A percentile compares a stretch with the other conserved stretches of the same genome.
Evolutionary conservation across 2,888 invertebrate genomes (phyloP).

Genomic region (Acanthococcus lagerstroemiae): DNA sequence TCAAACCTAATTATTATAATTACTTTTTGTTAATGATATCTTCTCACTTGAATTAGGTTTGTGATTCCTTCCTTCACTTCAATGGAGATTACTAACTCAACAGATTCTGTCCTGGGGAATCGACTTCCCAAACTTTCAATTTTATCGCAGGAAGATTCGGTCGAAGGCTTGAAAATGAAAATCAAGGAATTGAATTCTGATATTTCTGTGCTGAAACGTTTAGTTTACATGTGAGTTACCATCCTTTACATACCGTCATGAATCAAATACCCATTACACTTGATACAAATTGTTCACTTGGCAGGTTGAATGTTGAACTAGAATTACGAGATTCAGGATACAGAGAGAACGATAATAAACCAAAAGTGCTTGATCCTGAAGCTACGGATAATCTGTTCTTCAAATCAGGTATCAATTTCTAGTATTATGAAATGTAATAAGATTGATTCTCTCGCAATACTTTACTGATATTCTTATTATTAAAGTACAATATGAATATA

Average conservation of each 20-base stretch:
- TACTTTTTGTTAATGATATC: no score
- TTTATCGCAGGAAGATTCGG: not conserved
- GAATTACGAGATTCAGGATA: constrained; percentile 7
- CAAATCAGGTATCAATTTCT: not conserved
- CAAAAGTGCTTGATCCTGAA: not conserved
- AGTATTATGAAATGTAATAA: no score
- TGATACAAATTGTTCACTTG: not conserved
- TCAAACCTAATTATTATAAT: no score
- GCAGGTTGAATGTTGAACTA: constrained; percentile 15
- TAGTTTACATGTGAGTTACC: constrained; percentile 16
- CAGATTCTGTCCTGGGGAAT: no score
- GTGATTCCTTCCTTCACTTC: no score
- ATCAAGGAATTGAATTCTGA: constrained; percentile 16
- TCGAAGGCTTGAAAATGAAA: constrained; percentile 1
- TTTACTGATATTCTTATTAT: no score
- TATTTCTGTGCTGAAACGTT: constrained; percentile 11
- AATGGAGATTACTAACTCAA: no score
- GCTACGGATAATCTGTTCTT: not conserved
- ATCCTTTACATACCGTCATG: not conserved
- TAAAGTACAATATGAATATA: not conserved
- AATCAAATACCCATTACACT: not conserved
- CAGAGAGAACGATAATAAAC: not conserved
- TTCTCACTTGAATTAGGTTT: no score
- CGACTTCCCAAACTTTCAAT: no score
- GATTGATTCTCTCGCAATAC: not conserved